Conservation (phyloP, 2,888 invertebrate genomes). For the Amphipoea lucens region DNA sequence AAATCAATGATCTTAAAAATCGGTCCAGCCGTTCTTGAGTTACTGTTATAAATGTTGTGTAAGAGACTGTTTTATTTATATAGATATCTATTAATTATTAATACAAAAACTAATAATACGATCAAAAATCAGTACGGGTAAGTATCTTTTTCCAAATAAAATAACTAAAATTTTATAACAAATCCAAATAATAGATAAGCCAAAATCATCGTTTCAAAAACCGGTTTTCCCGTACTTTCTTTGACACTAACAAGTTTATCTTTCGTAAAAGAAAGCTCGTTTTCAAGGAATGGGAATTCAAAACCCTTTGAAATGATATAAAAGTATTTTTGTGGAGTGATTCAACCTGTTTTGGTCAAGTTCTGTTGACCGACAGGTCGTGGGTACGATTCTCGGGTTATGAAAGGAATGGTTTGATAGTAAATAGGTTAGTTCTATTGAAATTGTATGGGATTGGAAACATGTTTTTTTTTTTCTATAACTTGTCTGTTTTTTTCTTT, state of each 20-base stretch:
- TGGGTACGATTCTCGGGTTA: slow-evolving; percentile 59
- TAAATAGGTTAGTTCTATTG: slow-evolving; percentile 3
- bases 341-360: slow-evolving; percentile 65
- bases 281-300: slow-evolving; percentile 51
- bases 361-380: slow-evolving; percentile 66
- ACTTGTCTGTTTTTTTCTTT: background rate
- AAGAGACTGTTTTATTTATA: no score
- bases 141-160: no score
- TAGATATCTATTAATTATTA: no score
- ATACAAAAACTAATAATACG: no score
- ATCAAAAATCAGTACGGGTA: no score
- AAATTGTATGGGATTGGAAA: slow-evolving; percentile 32
- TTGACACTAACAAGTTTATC: slow-evolving; percentile 35
- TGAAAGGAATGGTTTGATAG: background rate
- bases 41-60: no score
- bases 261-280: slow-evolving; percentile 43
- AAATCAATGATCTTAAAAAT: no score
- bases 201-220: slow-evolving; percentile 8
- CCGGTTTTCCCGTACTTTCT: slow-evolving; percentile 35
- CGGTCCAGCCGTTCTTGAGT: no score
- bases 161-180: no score
- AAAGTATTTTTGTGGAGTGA: slow-evolving; percentile 40
- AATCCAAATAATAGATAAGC: background rate
- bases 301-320: slow-evolving; percentile 35
- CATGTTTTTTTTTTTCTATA: slow-evolving; percentile 25